Percentiles rank a stretch among this genome's conserved stretches.
phyloP scores from a whole-genome alignment of 2,113 vertebrate species.

The Oncorhynchus kisutch region DNA sequence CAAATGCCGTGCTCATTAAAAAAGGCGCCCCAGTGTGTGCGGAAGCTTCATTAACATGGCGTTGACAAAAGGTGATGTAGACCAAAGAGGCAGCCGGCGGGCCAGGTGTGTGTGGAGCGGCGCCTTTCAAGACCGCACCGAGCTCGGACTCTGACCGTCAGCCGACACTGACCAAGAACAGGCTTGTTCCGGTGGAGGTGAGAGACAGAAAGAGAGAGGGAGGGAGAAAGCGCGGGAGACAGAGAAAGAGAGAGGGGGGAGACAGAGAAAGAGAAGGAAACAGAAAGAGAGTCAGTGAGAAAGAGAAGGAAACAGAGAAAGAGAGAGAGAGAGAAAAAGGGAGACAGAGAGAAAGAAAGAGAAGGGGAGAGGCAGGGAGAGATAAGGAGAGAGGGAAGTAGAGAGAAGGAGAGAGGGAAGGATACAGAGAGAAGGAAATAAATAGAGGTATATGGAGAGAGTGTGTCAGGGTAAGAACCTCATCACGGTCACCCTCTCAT shows the following conservation, averaged over 20 bases:
- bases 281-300: neutral
- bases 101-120: slow-evolving; percentile 73
- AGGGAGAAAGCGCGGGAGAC: neutral
- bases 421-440: neutral
- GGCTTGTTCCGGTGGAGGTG: slow-evolving; percentile 32
- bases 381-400: too few species aligned
- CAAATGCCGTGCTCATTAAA: slow-evolving; percentile 78
- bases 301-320: neutral
- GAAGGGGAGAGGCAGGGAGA: too few species aligned
- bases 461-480: neutral
- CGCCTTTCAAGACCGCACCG: slow-evolving; percentile 69
- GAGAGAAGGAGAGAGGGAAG: neutral
- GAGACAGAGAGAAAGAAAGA: neutral
- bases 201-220: neutral
- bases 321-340: neutral
- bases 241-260: neutral
- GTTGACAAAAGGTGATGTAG: slow-evolving; percentile 78
- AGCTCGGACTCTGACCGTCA: slow-evolving; percentile 37
- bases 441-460: neutral
- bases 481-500: neutral
- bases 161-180: slow-evolving; percentile 58
- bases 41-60: slow-evolving; percentile 77
- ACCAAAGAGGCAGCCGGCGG: slow-evolving; percentile 76
- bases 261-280: too few species aligned
- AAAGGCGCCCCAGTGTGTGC: slow-evolving; percentile 71